A percentile compares a stretch with the other conserved stretches of the same genome.
phyloP scores from a whole-genome alignment of 2,888 invertebrate species.

The Folsomia manolachei region DNA sequence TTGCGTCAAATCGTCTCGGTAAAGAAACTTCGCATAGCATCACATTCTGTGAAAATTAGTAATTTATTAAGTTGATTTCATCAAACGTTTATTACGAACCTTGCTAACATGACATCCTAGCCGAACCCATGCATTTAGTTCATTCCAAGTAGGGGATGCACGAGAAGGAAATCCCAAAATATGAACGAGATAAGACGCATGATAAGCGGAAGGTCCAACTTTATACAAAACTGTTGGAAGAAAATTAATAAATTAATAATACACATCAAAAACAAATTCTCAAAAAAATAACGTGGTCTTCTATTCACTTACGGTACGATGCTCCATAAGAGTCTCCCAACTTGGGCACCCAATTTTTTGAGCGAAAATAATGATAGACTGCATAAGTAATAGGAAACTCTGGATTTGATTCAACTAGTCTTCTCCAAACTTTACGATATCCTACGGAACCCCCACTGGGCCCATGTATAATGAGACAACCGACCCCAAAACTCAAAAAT shows the following conservation, averaged over 20 bases:
- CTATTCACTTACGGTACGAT: slow-evolving; percentile 43
- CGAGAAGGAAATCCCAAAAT: slow-evolving; percentile 39
- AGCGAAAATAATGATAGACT: slow-evolving; percentile 47
- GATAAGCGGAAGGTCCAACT: slow-evolving; percentile 43
- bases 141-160: slow-evolving; percentile 41
- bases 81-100: slow-evolving; percentile 23
- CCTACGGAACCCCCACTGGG: slow-evolving; percentile 29
- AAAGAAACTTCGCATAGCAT: slow-evolving; percentile 42
- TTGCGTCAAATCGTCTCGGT: slow-evolving; percentile 36
- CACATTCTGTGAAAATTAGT: slow-evolving; percentile 25
- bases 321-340: slow-evolving; percentile 40
- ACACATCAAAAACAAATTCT: slow-evolving; percentile 5
- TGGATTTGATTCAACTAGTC: slow-evolving; percentile 33
- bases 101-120: slow-evolving; percentile 40
- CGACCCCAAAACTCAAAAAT: slow-evolving; percentile 47
- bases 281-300: too few species aligned
- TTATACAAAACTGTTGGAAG: slow-evolving; percentile 47
- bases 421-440: slow-evolving; percentile 41
- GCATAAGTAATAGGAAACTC: slow-evolving; percentile 46
- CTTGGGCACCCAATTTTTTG: slow-evolving; percentile 49
- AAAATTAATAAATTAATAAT: slow-evolving; percentile 3
- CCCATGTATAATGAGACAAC: slow-evolving; percentile 41
- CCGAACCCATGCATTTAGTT: slow-evolving; percentile 43
- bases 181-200: slow-evolving; percentile 43
- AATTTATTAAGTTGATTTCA: background rate